Conservation (phyloP, 2,113 vertebrate genomes). For the Eurypyga helias region DNA sequence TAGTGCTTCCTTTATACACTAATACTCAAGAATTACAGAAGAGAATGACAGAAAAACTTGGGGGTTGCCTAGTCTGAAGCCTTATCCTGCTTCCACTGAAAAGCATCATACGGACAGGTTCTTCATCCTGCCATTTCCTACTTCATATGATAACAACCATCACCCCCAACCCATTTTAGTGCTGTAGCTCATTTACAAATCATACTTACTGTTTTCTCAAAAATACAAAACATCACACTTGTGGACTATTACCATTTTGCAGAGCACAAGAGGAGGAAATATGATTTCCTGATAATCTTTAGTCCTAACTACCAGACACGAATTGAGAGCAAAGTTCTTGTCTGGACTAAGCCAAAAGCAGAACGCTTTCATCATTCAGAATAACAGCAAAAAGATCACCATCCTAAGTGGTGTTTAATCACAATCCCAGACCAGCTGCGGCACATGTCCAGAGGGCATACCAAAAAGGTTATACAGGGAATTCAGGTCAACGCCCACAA, state of each 20-base stretch:
- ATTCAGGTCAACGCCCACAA: background rate
- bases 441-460: background rate
- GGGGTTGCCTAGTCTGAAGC: background rate
- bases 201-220: accelerated
- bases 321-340: background rate
- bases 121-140: background rate
- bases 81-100: background rate
- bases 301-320: background rate
- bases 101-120: background rate
- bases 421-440: background rate
- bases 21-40: background rate
- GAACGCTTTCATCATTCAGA: too few species aligned
- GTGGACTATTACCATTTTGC: background rate
- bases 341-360: too few species aligned
- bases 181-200: background rate
- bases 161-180: background rate
- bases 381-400: too few species aligned
- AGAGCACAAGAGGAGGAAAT: background rate
- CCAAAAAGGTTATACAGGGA: background rate
- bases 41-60: background rate
- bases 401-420: background rate
- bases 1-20: background rate
- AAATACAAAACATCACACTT: background rate
- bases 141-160: background rate
- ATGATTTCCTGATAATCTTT: background rate